phyloP scores from a whole-genome alignment of 1,140 invertebrate species.

The Globodera rostochiensis region DNA sequence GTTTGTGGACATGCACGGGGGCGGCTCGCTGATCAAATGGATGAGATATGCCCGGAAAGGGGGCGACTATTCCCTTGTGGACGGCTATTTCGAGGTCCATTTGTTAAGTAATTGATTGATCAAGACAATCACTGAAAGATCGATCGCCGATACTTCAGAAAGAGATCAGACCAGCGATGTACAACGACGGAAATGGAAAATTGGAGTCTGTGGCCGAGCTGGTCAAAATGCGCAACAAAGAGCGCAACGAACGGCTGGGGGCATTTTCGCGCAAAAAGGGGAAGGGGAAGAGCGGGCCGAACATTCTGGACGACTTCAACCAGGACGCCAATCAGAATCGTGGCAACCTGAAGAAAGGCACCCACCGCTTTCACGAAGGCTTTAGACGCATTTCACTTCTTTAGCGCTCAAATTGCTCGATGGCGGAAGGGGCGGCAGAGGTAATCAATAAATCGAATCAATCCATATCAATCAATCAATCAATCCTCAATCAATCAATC shows the following conservation, averaged over 20 bases:
- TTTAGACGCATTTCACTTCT: background rate
- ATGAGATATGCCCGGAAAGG: conserved; percentile 60
- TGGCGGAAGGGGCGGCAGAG: conserved; percentile 69
- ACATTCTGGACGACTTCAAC: conserved; percentile 65
- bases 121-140: background rate
- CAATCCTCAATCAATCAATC: too few species aligned
- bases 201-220: conserved; percentile 61
- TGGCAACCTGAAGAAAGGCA: conserved; percentile 64
- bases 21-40: conserved; percentile 62
- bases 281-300: conserved; percentile 65
- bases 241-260: conserved; percentile 60
- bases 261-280: conserved; percentile 63
- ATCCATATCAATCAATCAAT: too few species aligned
- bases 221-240: conserved; percentile 63
- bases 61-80: conserved; percentile 61
- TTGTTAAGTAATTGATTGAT: conserved; percentile 30
- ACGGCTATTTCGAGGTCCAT: conserved; percentile 45
- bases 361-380: conserved; percentile 13
- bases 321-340: conserved; percentile 62
- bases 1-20: conserved; percentile 54
- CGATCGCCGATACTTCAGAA: conserved; percentile 32
- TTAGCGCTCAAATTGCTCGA: conserved; percentile 60
- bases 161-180: conserved; percentile 50
- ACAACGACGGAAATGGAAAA: conserved; percentile 64
- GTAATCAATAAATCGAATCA: background rate